Conservation (phyloP, 2,113 vertebrate genomes). For the Gambusia holbrooki region DNA sequence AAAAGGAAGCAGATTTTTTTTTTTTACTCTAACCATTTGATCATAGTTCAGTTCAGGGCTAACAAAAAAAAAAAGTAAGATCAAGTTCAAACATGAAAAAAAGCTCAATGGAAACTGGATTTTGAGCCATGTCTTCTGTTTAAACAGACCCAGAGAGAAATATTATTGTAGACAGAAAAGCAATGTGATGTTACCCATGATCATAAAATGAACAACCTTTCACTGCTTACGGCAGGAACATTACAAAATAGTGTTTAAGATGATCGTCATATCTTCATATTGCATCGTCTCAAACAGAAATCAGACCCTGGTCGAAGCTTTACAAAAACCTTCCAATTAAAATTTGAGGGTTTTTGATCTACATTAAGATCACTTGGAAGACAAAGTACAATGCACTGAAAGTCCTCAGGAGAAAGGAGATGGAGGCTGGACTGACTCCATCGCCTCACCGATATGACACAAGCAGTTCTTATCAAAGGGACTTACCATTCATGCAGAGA, state of each 20-base stretch:
- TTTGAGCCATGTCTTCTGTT: no score
- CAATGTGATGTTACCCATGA: not conserved
- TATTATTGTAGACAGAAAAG: not conserved
- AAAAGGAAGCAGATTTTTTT: not conserved
- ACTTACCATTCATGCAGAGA: constrained; percentile 43
- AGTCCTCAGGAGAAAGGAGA: not conserved
- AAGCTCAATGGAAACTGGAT: no score
- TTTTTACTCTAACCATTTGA: no score
- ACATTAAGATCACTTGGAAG: not conserved
- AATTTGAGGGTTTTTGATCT: not conserved
- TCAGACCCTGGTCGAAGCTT: not conserved
- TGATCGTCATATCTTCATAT: not conserved
- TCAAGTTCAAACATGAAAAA: no score
- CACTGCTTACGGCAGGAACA: not conserved
- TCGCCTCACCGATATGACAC: constrained; percentile 33
- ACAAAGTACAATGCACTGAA: not conserved
- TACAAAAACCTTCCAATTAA: not conserved
- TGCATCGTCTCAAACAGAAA: not conserved
- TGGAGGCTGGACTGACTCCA: constrained; percentile 12
- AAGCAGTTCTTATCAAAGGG: constrained; percentile 26
- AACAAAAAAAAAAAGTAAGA: no score
- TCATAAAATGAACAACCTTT: not conserved
- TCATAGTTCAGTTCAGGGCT: no score
- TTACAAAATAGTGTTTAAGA: not conserved
- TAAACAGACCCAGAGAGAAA: no score